Percentiles rank a stretch among this genome's conserved stretches.
These are phyloP conservation scores for Drosophila lacicola DNA, from an alignment of 2,888 invertebrate genomes.

Conservation along the genomic window DNA sequence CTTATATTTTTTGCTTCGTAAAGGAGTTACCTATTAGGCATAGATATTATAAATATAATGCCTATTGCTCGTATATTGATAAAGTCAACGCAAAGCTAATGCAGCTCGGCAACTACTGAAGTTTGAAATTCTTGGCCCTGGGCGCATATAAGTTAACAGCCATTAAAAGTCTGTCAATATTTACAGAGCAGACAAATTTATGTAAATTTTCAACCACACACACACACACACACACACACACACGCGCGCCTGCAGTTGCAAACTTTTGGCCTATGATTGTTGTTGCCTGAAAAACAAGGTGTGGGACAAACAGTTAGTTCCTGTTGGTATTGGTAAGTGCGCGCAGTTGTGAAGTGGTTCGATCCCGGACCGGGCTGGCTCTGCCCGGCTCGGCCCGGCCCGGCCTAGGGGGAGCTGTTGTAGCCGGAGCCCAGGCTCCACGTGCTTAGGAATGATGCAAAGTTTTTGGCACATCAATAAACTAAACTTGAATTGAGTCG, in stretches of 20 bases:
- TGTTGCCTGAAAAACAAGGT: slow-evolving; percentile 5
- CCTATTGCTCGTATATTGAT: no score
- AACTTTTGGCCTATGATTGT: slow-evolving; percentile 23
- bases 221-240: not conserved
- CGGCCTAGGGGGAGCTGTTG: no score
- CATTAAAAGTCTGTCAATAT: slow-evolving; percentile 60
- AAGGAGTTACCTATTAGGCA: no score
- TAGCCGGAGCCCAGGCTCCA: slow-evolving; percentile 6
- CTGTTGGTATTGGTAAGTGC: slow-evolving; percentile 16
- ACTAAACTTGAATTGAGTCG: slow-evolving; percentile 37
- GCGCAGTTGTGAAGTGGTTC: slow-evolving; percentile 43
- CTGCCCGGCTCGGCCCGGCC: no score
- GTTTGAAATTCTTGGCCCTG: slow-evolving; percentile 11
- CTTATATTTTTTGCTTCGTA: no score
- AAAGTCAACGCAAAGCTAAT: not conserved
- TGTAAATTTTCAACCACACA: slow-evolving; percentile 34
- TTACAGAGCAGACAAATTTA: slow-evolving; percentile 42
- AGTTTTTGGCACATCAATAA: slow-evolving; percentile 60
- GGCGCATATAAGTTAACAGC: slow-evolving; percentile 35
- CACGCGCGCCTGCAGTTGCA: slow-evolving; percentile 1
- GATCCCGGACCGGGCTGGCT: not conserved
- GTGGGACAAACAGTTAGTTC: slow-evolving; percentile 27
- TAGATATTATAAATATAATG: no score
- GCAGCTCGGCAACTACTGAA: slow-evolving; percentile 2
- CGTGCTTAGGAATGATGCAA: slow-evolving; percentile 37